Base-by-base conservation (phyloP, 2,113 vertebrate genomes). In the Arvicanthis niloticus region DNA sequence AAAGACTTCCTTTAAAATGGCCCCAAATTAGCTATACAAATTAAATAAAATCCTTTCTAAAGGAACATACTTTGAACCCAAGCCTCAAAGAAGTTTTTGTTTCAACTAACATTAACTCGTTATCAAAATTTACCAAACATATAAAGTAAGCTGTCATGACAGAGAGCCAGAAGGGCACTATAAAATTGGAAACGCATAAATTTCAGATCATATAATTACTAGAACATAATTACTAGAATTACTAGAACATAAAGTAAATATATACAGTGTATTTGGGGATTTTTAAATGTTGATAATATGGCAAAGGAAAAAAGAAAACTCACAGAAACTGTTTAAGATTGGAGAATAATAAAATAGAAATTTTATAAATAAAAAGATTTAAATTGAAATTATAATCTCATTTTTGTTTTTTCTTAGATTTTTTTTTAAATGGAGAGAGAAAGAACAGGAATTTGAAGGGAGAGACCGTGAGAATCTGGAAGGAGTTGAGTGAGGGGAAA, bases 341-440 rank as follows among this genome's bases (percentile, higher is more conserved):
- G 37, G 84, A 81, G 88, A 94, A 93, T 76, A 73, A 21, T 40
- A 67, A 97, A 93, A 85, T 26, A 96, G 53, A 82, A 80, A 21
- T 58, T n/a, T 11, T 72, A 91, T 19, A 93, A 93, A 89, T 45
- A 96, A 85, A 88, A 72, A 48, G 11, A 65, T 53, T 0, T 15
- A 88, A 91, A 53, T 11, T 58, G 17, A 96, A 96, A 89, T 85
- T 48, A 62, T 65, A 89, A 94, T 85, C 29, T 96, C n/a, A 95
- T 24, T 56, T 81, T 56, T 58, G 53, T n/a, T 56, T 58, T 58
- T 58, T 81, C 53, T 81, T 81, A 34, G 34, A 58, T 81, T n/a
- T 81, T n/a, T 81, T n/a, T 81, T 81, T 5, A 81, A 58, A 56
- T 37, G 31, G 19, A 75, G 22, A 40, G 40, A n/a, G 31, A 80